A percentile compares a stretch with the other conserved stretches of the same genome.
Conservation (phyloP, 2,888 invertebrate species). For the Platycheirus albimanus region DNA sequence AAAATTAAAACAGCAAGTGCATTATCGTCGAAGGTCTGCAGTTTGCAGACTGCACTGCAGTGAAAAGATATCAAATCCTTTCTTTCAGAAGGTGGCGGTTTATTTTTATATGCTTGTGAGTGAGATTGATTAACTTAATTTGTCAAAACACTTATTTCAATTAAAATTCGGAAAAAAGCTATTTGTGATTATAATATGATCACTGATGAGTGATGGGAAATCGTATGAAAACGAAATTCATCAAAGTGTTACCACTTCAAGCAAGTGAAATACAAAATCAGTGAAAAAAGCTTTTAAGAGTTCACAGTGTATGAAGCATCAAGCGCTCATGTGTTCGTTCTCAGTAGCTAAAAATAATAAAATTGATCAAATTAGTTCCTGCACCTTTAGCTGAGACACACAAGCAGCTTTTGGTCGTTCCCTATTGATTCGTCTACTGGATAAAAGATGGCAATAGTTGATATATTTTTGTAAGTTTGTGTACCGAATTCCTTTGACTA, state of each 20-base stretch:
- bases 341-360: neutral
- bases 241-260: conserved; percentile 2
- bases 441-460: conserved; percentile 59
- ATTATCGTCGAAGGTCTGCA: conserved; percentile 8
- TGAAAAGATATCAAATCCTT: neutral
- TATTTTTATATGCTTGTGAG: neutral
- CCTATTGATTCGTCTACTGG: conserved; percentile 48
- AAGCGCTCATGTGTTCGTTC: neutral
- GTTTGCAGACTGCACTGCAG: neutral
- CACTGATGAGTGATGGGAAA: conserved; percentile 1
- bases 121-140: conserved; percentile 19
- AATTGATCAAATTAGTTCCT: conserved; percentile 1
- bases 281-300: conserved; percentile 10
- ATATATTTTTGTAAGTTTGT: conserved; percentile 16
- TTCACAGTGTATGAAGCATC: neutral
- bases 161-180: conserved; percentile 12
- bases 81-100: neutral
- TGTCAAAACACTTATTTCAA: conserved; percentile 8
- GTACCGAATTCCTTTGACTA: too few species aligned
- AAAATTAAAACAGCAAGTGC: conserved; percentile 32
- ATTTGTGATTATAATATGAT: neutral
- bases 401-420: neutral
- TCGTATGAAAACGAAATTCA: conserved; percentile 1
- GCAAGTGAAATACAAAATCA: neutral
- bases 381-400: conserved; percentile 16